A percentile compares a stretch with the other conserved stretches of the same genome.
These are phyloP conservation scores for Ornithoptera priamus DNA, from an alignment of 2,888 invertebrate genomes.

Conservation along the genomic window DNA sequence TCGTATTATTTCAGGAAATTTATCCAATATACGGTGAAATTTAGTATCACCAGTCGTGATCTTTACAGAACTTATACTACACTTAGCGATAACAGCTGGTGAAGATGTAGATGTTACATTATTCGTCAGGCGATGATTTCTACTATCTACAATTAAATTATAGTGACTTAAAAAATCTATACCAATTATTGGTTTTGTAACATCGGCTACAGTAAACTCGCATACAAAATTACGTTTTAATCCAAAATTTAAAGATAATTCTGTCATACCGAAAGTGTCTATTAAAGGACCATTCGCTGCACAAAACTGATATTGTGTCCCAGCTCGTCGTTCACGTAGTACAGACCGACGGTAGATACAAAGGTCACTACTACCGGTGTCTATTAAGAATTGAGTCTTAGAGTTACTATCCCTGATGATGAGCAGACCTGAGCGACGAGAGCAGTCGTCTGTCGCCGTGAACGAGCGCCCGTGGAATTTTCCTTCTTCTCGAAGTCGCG, in stretches of 20 bases:
- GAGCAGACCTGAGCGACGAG: not conserved
- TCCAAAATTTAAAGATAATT: conserved; percentile 33
- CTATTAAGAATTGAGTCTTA: not conserved
- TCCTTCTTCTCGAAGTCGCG: not conserved
- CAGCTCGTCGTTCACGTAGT: not conserved
- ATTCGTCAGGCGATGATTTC: too few relatives aligned
- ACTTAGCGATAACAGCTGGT: too few relatives aligned
- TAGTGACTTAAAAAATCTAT: conserved; percentile 32
- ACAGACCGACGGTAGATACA: not conserved
- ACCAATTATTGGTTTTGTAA: conserved; percentile 39
- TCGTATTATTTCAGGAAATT: too few relatives aligned
- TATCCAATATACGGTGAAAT: too few relatives aligned
- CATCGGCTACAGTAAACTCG: conserved; percentile 28
- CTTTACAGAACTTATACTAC: too few relatives aligned
- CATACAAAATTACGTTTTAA: conserved; percentile 32
- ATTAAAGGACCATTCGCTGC: conserved; percentile 36
- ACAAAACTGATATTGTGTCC: not conserved
- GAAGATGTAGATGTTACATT: too few relatives aligned
- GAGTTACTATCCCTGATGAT: not conserved
- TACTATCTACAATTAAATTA: conserved; percentile 7
- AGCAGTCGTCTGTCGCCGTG: not conserved
- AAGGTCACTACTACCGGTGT: not conserved
- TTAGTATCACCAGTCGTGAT: too few relatives aligned
- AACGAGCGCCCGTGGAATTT: not conserved
- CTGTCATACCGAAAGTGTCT: conserved; percentile 32